A percentile compares a stretch with the other conserved stretches of the same genome.
Evolutionary conservation across 2,113 vertebrate species (phyloP).

Genomic region (Acrocephalus arundinaceus): DNA sequence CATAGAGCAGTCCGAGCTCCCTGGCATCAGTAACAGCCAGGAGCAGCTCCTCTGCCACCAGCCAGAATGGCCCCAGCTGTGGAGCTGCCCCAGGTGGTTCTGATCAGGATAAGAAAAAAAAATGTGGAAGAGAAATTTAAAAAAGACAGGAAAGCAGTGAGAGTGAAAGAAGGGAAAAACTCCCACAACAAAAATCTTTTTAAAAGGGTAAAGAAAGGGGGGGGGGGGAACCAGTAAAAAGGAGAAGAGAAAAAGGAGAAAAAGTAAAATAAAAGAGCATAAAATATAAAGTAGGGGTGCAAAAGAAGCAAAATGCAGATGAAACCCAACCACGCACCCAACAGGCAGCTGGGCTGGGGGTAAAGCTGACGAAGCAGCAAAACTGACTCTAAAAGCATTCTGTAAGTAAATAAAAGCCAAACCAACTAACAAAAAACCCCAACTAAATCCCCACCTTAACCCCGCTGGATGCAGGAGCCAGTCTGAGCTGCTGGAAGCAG

Average conservation of each 20-base stretch:
- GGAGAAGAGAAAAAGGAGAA: not conserved
- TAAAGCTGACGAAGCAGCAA: not conserved
- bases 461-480: not conserved
- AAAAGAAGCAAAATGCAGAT: not conserved
- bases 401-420: not conserved
- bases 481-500: not conserved
- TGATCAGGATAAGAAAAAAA: not conserved
- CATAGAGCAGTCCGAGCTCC: not conserved
- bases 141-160: too few species aligned
- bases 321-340: not conserved
- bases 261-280: not conserved
- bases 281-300: not conserved
- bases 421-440: not conserved
- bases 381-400: not conserved
- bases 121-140: rapidly evolving
- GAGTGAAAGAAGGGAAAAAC: not conserved
- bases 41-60: not conserved
- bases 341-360: not conserved
- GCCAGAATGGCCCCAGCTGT: not conserved
- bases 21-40: too few species aligned
- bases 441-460: not conserved
- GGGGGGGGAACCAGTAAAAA: not conserved
- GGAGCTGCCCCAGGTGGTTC: not conserved
- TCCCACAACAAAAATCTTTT: not conserved
- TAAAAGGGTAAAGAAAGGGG: too few species aligned